Conservation (phyloP, 2,888 invertebrate species). For the Agriopis leucophaearia region DNA sequence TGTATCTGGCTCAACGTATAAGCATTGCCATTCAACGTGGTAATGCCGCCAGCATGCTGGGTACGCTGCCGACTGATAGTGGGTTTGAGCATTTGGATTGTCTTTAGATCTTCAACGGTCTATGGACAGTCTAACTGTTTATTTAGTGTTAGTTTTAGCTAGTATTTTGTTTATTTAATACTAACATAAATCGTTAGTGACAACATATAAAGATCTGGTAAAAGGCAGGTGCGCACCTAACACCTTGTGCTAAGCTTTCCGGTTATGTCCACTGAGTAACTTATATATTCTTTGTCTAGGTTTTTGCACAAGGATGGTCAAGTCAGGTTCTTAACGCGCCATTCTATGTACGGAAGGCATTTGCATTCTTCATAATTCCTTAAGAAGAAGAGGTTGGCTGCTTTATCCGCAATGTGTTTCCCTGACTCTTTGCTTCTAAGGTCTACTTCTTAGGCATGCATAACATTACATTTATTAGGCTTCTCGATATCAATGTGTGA, state of each 20-base stretch:
- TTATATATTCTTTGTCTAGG: constrained; percentile 67
- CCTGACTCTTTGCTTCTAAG: constrained; percentile 38
- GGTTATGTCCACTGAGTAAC: constrained; percentile 71
- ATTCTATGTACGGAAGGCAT: constrained; percentile 63
- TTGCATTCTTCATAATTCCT: constrained; percentile 58
- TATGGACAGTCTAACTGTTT: too few species aligned
- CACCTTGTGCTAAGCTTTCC: constrained; percentile 79
- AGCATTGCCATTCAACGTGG: too few species aligned
- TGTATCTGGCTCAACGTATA: too few species aligned
- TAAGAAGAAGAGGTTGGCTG: constrained; percentile 17
- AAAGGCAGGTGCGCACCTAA: constrained; percentile 69
- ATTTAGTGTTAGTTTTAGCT: too few species aligned
- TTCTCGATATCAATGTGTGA: too few species aligned
- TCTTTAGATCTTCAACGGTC: too few species aligned
- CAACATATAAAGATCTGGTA: constrained; percentile 50
- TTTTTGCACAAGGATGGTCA: constrained; percentile 49
- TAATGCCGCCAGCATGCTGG: too few species aligned
- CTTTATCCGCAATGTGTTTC: constrained; percentile 24
- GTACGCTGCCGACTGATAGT: too few species aligned
- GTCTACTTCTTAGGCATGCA: background rate
- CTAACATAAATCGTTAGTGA: constrained; percentile 39
- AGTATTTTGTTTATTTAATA: too few species aligned
- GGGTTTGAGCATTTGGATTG: too few species aligned
- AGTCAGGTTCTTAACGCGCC: constrained; percentile 34
- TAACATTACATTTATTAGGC: too few species aligned